phyloP scores from a whole-genome alignment of 2,797 vertebrate genomes.

The Poeciliopsis turneri region DNA sequence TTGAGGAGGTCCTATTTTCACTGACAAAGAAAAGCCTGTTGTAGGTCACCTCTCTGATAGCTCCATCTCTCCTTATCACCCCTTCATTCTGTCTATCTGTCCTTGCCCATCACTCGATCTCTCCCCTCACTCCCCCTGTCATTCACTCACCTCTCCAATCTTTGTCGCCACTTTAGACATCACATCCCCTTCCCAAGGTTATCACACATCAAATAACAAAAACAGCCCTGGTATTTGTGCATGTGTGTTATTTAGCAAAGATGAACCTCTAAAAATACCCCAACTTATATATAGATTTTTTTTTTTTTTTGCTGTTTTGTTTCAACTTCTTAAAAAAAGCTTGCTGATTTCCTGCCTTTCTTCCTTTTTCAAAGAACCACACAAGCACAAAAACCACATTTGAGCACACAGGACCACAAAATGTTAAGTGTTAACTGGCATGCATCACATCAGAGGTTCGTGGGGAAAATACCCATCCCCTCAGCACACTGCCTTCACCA shows the following conservation, averaged over 20 bases:
- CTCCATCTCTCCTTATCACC: constrained; percentile 72
- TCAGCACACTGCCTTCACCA: constrained; percentile 49
- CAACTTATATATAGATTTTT: constrained; percentile 16
- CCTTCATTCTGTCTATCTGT: constrained; percentile 70
- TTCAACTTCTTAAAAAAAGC: constrained; percentile 40
- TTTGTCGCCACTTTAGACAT: constrained; percentile 62
- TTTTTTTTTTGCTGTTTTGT: background rate
- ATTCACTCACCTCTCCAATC: constrained; percentile 72
- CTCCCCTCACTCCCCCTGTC: constrained; percentile 58
- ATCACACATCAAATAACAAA: constrained; percentile 52
- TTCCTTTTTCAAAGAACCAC: constrained; percentile 6
- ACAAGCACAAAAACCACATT: constrained; percentile 22
- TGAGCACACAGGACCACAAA: constrained; percentile 39
- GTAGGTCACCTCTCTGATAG: constrained; percentile 74
- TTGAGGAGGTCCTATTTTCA: constrained; percentile 40
- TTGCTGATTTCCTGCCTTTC: constrained; percentile 42
- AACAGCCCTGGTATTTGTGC: constrained; percentile 27
- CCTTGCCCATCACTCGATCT: constrained; percentile 68
- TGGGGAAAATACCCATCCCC: constrained; percentile 58
- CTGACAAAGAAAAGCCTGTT: constrained; percentile 49
- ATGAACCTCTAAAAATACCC: constrained; percentile 46
- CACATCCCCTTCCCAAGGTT: constrained; percentile 69
- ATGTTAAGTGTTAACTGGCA: constrained; percentile 59
- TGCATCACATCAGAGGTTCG: constrained; percentile 64
- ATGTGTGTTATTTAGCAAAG: constrained; percentile 47